phyloP scores from a whole-genome alignment of 2,797 vertebrate genomes.

The Crenuchus spilurus region DNA sequence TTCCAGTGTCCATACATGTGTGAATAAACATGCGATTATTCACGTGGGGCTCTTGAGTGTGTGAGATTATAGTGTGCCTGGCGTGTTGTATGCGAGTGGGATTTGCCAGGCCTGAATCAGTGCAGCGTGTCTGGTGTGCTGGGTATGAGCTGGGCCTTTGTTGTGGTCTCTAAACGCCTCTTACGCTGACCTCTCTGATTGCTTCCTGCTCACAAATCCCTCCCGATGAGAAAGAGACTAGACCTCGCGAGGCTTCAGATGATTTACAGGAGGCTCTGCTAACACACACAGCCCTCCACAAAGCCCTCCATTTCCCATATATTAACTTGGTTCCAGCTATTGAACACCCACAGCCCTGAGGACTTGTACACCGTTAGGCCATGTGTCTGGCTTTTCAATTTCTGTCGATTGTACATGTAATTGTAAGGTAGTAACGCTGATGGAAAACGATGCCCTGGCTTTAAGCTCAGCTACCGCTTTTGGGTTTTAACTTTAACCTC shows the following conservation, averaged over 20 bases:
- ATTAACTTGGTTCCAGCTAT: not conserved
- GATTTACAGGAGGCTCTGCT: slow-evolving; percentile 47
- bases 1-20: not conserved
- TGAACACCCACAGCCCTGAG: not conserved
- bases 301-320: not conserved
- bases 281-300: slow-evolving; percentile 31
- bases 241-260: slow-evolving; percentile 44
- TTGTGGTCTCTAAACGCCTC: slow-evolving; percentile 42
- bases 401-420: not conserved
- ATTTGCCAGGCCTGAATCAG: slow-evolving; percentile 43
- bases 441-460: slow-evolving; percentile 3
- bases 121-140: slow-evolving; percentile 23
- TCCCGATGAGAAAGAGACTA: not conserved
- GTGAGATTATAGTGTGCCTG: not conserved
- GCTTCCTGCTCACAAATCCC: slow-evolving; percentile 30
- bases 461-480: not conserved
- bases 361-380: not conserved
- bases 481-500: not conserved
- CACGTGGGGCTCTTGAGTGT: not conserved
- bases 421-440: not conserved
- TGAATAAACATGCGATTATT: not conserved
- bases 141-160: slow-evolving; percentile 34
- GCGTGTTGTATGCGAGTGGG: not conserved
- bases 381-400: slow-evolving; percentile 6
- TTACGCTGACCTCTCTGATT: slow-evolving; percentile 25